A percentile compares a stretch with the other conserved stretches of the same genome.
These are phyloP conservation scores for Accipiter cooperii DNA, from an alignment of 2,113 vertebrate species.

Conservation along the genomic window DNA sequence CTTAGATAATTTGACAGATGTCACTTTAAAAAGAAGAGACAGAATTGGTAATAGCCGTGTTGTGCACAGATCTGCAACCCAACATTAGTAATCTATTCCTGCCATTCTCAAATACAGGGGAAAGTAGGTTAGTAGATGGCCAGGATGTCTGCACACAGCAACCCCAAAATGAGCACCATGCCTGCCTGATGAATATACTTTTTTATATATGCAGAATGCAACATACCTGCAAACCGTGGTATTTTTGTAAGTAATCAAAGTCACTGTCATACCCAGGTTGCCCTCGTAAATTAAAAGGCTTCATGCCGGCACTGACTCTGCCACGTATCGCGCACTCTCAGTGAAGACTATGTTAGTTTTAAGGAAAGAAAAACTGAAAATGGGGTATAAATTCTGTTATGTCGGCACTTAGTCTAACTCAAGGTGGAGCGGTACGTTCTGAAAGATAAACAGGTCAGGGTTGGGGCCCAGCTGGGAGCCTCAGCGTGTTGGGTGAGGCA, in stretches of 20 bases:
- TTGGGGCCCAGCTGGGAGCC: neutral
- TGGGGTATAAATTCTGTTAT: neutral
- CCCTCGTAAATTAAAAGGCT: neutral
- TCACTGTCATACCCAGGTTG: neutral
- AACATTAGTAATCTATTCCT: neutral
- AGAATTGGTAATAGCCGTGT: neutral
- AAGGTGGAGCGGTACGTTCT: neutral
- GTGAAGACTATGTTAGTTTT: neutral
- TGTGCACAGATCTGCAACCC: neutral
- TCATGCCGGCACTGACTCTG: neutral
- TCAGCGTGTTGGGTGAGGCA: neutral
- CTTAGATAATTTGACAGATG: slow-evolving; percentile 35
- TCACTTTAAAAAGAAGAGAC: neutral
- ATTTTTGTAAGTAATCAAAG: neutral
- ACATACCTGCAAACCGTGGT: neutral
- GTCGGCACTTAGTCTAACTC: neutral
- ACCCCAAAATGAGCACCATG: neutral
- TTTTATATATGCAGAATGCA: neutral
- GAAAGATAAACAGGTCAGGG: neutral
- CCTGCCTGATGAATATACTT: neutral
- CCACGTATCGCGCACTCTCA: neutral
- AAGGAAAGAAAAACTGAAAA: neutral
- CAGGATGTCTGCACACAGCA: neutral
- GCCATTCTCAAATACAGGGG: neutral
- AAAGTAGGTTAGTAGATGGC: neutral